phyloP scores from a whole-genome alignment of 2,113 vertebrate species.

The Tinamus guttatus region DNA sequence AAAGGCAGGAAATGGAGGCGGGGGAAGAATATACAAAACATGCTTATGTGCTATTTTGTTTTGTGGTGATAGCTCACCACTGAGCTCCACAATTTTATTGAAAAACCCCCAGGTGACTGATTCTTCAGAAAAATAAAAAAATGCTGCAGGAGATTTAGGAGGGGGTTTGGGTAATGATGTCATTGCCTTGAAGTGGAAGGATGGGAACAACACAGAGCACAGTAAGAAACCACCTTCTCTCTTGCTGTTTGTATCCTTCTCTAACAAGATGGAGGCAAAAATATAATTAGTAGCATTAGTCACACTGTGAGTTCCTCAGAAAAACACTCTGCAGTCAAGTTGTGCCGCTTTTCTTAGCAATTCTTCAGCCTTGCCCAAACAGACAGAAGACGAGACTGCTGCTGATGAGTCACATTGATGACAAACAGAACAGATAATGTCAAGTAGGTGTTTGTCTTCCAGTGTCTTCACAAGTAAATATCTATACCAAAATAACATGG shows the following conservation, averaged over 20 bases:
- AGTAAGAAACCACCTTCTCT: background rate
- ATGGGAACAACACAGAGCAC: background rate
- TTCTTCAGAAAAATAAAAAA: background rate
- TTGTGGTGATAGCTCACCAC: background rate
- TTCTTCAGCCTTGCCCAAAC: constrained; percentile 42
- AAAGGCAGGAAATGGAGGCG: background rate
- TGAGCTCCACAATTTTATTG: background rate
- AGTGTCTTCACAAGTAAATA: background rate
- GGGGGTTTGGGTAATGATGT: background rate
- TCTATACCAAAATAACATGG: background rate
- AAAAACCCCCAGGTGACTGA: background rate
- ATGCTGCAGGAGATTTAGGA: background rate
- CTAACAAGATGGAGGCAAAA: constrained; percentile 36
- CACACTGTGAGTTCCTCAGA: constrained; percentile 13
- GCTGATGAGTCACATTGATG: constrained; percentile 44
- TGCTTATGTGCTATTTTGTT: background rate
- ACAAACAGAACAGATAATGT: constrained; percentile 41
- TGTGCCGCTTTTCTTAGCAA: constrained; percentile 71
- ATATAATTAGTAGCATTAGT: constrained; percentile 53
- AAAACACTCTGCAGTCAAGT: constrained; percentile 43
- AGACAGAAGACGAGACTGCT: constrained; percentile 49
- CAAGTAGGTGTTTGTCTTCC: constrained; percentile 24
- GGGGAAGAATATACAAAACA: background rate
- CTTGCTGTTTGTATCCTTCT: background rate
- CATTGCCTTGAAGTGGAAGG: background rate